phyloP scores from a whole-genome alignment of 1,140 invertebrate species.

The Drosophila kepulauana region DNA sequence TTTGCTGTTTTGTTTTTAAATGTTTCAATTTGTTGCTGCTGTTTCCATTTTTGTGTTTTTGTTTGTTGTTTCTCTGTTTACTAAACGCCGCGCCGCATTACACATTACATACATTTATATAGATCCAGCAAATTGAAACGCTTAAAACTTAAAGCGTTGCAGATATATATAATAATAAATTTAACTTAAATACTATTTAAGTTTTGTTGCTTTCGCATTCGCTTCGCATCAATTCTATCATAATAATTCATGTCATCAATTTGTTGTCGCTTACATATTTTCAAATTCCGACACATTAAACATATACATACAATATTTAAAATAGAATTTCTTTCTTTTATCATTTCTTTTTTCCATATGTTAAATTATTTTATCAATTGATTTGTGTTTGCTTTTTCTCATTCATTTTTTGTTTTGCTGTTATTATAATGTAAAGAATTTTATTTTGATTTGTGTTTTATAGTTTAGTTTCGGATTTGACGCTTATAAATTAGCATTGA shows the following conservation, averaged over 20 bases:
- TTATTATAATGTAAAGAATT: constrained; percentile 64
- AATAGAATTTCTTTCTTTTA: constrained; percentile 71
- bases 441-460: constrained; percentile 60
- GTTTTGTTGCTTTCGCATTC: constrained; percentile 55
- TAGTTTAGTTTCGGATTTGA: constrained; percentile 52
- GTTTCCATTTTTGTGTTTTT: constrained; percentile 21
- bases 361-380: constrained; percentile 74
- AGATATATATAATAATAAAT: constrained; percentile 63
- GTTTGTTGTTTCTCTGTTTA: constrained; percentile 44
- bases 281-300: constrained; percentile 79
- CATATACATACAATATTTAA: constrained; percentile 77
- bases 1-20: constrained; percentile 34
- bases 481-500: constrained; percentile 66
- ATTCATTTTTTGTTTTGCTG: constrained; percentile 14
- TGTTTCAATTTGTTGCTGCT: constrained; percentile 55
- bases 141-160: constrained; percentile 69
- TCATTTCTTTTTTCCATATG: constrained; percentile 30
- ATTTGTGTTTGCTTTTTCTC: constrained; percentile 45
- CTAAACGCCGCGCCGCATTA: constrained; percentile 59
- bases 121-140: constrained; percentile 79
- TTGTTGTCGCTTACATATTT: constrained; percentile 46
- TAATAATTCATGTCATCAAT: constrained; percentile 64
- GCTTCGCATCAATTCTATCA: constrained; percentile 56
- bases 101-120: constrained; percentile 62
- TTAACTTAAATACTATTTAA: constrained; percentile 79